Evolutionary conservation across 2,113 vertebrate species (phyloP), one percentile per base, ranked within the genome.

Genomic region (Nymphicus hollandicus): DNA sequence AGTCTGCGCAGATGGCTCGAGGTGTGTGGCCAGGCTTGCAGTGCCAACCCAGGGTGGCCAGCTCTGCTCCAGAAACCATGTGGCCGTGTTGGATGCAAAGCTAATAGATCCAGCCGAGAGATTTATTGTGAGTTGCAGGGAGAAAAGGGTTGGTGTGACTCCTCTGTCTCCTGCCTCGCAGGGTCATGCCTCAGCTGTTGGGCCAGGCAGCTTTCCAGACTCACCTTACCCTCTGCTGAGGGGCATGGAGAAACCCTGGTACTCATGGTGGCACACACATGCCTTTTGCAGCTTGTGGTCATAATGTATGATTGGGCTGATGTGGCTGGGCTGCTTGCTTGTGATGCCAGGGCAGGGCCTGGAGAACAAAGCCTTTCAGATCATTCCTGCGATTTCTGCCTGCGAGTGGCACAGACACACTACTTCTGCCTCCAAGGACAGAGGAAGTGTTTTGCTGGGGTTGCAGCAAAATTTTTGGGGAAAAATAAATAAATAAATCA

Each of bases 1-100:
- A 69, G 70, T 82, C 76, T 79, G 23, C 22, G 31, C 76, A 89
- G 88, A 86, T 83, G 89, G 81, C 72, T 80, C 16, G 5, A 89
- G 72, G 61, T 94, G 81, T 80, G 72, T 95, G 89, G 77, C 77
- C 41, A 52, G 29, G 46, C 60, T 89, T 46, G 41, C 1, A 1
- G 33, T 93, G 81, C 72, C 77, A 91, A 61, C 35, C 46, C 0
- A 3, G 56, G 81, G 71, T 86, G 77, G 66, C 44, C 66, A 83
- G 33, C 50, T 82, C 25, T 3, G 3, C 44, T 93, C 41, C 56
- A 91, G 46, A 65, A 91, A 74, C 35, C 65, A 65, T 33, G 81
- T 60, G 55, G 66, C 25, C 1, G 1, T 35, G 28, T 8, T 65
- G 77, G 44, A 89, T 71, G 56, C 56, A 89, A 89, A 89, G 35